These are phyloP conservation scores for Peromyscus leucopus DNA, from an alignment of 2,113 vertebrate species.

Conservation along the genomic window DNA sequence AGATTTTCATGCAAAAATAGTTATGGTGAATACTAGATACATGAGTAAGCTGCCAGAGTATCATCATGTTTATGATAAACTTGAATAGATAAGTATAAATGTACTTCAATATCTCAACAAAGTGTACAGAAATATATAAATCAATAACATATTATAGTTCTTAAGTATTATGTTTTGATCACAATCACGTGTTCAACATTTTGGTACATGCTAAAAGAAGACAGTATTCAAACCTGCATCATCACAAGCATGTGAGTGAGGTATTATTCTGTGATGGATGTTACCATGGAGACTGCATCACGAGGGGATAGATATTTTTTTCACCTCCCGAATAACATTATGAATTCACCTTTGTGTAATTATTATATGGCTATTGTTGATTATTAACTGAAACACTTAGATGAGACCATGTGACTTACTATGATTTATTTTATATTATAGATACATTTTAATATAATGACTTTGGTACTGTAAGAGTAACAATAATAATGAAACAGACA, in stretches of 20 bases:
- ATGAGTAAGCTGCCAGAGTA: not conserved
- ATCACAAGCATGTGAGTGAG: not conserved
- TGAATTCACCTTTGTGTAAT: not conserved
- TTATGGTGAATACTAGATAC: not conserved
- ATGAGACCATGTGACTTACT: no score
- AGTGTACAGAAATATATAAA: not conserved
- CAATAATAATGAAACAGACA: not conserved
- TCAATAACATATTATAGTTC: not conserved
- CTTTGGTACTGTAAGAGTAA: not conserved
- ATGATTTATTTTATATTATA: not conserved
- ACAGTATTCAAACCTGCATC: not conserved
- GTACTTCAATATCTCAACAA: not conserved
- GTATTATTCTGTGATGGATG: no score
- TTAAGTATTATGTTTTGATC: not conserved
- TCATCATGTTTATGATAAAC: not conserved
- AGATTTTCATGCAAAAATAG: not conserved
- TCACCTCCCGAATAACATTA: not conserved
- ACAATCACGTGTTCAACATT: not conserved
- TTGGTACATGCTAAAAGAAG: not conserved
- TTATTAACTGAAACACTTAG: not conserved
- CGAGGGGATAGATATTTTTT: not conserved
- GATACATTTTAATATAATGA: not conserved
- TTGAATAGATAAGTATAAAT: not conserved
- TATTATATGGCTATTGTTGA: not conserved
- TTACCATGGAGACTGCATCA: not conserved